Conservation (phyloP, 2,888 invertebrate genomes). For the Achlya flavicornis region DNA sequence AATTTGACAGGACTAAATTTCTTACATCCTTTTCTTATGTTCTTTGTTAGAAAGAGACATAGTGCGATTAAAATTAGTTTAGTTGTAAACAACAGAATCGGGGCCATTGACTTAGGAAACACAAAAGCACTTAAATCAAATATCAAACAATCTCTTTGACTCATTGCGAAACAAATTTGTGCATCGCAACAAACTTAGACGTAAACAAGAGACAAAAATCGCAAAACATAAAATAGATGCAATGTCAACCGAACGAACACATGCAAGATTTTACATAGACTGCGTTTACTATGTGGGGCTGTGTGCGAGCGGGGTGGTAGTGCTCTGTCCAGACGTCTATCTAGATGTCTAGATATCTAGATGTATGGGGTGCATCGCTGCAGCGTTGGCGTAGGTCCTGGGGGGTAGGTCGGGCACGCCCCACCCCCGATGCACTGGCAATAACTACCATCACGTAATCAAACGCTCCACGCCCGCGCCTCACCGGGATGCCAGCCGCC, state of each 20-base stretch:
- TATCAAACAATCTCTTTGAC: neutral
- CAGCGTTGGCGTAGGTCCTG: slow-evolving; percentile 77
- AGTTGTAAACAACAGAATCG: too few species aligned
- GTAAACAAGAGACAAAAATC: slow-evolving; percentile 33
- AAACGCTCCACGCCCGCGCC: slow-evolving; percentile 45
- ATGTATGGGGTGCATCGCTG: slow-evolving; percentile 72
- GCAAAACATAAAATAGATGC: slow-evolving; percentile 32
- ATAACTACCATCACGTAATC: slow-evolving; percentile 60
- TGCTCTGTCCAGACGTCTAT: slow-evolving; percentile 49
- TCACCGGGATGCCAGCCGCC: slow-evolving; percentile 21
- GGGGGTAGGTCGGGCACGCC: slow-evolving; percentile 56
- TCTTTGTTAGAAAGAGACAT: too few species aligned
- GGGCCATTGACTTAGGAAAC: neutral
- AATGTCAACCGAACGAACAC: slow-evolving; percentile 34
- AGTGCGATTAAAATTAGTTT: too few species aligned
- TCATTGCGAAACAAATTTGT: slow-evolving; percentile 11
- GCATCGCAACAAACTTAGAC: slow-evolving; percentile 11
- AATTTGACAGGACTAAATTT: too few species aligned
- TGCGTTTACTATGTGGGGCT: slow-evolving; percentile 16
- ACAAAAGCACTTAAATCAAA: neutral
- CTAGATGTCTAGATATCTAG: slow-evolving; percentile 65
- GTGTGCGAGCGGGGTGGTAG: slow-evolving; percentile 34
- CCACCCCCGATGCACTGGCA: slow-evolving; percentile 38
- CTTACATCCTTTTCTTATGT: too few species aligned
- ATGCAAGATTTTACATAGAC: neutral